These are phyloP conservation scores for Caenorhabditis doughertyi DNA, from an alignment of 2,888 invertebrate genomes.

Conservation along the genomic window DNA sequence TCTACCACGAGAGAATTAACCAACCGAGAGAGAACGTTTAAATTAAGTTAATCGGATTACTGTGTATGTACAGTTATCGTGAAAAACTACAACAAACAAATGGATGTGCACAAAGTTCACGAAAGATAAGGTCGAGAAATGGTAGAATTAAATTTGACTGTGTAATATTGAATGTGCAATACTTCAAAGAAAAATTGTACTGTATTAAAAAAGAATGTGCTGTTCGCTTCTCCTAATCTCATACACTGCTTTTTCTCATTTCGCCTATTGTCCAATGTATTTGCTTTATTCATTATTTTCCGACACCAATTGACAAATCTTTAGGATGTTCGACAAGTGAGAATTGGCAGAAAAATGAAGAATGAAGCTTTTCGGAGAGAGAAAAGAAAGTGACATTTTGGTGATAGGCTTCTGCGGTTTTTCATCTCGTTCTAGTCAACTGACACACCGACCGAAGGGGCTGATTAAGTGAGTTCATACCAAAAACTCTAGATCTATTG, in stretches of 20 bases:
- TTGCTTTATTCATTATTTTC: conserved; percentile 50
- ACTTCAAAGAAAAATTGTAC: not conserved
- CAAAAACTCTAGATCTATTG: too few species aligned
- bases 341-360: conserved; percentile 6
- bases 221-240: conserved; percentile 19
- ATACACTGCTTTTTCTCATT: conserved; percentile 11
- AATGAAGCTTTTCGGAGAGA: not conserved
- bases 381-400: conserved; percentile 35
- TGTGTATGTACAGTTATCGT: conserved; percentile 5
- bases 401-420: conserved; percentile 52
- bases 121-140: conserved; percentile 7
- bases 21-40: not conserved
- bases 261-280: conserved; percentile 36
- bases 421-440: not conserved
- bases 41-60: conserved; percentile 45
- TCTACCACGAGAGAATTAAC: not conserved
- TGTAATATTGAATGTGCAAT: not conserved
- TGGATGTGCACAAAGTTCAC: not conserved
- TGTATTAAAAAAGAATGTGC: not conserved
- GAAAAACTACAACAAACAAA: conserved; percentile 2
- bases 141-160: not conserved
- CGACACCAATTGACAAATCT: conserved; percentile 41
- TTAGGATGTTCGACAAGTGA: conserved; percentile 18
- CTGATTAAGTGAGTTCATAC: conserved; percentile 1
- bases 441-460: not conserved